A percentile compares a stretch with the other conserved stretches of the same genome.
Conservation (phyloP, 2,113 vertebrate genomes). For the Lycocorax pyrrhopterus region DNA sequence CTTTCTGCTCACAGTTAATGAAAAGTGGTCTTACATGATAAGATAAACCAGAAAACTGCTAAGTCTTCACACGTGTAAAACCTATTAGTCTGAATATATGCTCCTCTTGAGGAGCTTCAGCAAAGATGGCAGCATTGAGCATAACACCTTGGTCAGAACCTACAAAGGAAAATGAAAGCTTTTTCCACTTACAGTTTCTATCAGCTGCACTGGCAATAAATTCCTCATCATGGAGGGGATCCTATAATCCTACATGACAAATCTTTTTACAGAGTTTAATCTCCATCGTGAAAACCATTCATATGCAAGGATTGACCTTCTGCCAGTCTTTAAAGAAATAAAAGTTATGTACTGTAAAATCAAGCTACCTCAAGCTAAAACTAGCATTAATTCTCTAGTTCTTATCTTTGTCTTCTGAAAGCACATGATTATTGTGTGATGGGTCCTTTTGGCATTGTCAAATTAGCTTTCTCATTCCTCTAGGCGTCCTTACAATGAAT, state of each 20-base stretch:
- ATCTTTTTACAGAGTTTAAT: conserved; percentile 11
- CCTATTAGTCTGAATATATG: background rate
- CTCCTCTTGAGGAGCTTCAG: background rate
- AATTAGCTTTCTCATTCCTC: background rate
- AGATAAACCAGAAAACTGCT: background rate
- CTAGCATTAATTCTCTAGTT: background rate
- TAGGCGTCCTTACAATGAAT: background rate
- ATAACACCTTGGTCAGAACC: background rate
- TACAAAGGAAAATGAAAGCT: background rate
- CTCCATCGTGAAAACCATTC: background rate
- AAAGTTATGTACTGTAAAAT: background rate
- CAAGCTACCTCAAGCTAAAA: background rate
- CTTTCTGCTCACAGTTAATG: background rate
- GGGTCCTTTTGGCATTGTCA: background rate
- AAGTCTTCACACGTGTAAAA: background rate
- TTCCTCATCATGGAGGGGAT: background rate
- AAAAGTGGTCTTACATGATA: background rate
- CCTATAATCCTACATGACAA: background rate
- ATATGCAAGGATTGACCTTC: background rate
- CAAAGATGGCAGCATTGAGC: background rate
- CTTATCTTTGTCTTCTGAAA: background rate
- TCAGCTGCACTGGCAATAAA: background rate
- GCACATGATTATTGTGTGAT: background rate
- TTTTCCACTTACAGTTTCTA: background rate
- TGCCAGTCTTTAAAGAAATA: background rate